Evolutionary conservation across 1,140 invertebrate species (phyloP).

Genomic region (Drosophila seguyi): DNA sequence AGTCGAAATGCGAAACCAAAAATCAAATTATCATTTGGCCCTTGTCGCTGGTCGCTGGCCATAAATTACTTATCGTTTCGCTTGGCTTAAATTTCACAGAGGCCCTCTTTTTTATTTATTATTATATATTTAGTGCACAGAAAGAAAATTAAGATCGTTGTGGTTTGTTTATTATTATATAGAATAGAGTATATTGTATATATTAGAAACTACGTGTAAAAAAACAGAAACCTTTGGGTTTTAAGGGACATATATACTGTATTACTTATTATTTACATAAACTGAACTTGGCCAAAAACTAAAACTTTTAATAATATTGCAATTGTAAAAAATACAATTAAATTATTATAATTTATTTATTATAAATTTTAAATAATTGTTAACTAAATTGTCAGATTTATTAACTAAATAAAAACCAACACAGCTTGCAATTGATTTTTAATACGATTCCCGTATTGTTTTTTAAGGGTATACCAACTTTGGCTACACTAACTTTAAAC

Average conservation of each 20-base stretch:
- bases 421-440: too few relatives aligned
- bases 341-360: too few relatives aligned
- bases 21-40: slow-evolving; percentile 37
- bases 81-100: background rate
- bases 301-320: too few relatives aligned
- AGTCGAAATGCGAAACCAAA: slow-evolving; percentile 17
- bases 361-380: too few relatives aligned
- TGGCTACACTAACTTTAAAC: background rate
- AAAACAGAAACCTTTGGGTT: background rate
- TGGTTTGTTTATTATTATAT: background rate
- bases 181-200: too few relatives aligned
- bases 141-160: background rate
- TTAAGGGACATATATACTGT: background rate
- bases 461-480: too few relatives aligned
- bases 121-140: background rate
- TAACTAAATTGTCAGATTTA: too few relatives aligned
- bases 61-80: slow-evolving; percentile 41
- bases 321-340: too few relatives aligned
- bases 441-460: background rate
- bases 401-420: too few relatives aligned
- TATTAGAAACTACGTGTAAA: background rate
- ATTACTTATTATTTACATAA: background rate
- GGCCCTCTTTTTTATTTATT: background rate
- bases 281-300: background rate
- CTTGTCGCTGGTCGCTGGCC: slow-evolving; percentile 7